Percentiles rank a stretch among this genome's conserved stretches.
Evolutionary conservation across 2,888 invertebrate genomes (phyloP).

Genomic region (Tromatobia lineatoria): DNA sequence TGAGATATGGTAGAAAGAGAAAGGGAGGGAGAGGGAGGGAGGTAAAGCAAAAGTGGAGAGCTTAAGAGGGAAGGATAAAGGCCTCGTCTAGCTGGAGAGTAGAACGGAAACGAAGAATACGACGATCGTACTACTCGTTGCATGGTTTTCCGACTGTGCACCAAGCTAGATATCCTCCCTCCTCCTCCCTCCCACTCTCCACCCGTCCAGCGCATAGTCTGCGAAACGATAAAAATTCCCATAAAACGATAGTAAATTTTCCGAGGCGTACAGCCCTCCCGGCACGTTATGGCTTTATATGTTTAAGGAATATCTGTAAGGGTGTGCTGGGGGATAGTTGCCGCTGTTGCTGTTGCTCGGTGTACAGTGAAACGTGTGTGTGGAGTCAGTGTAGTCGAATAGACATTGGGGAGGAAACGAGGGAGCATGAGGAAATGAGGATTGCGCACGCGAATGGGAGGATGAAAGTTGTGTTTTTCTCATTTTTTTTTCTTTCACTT

Average conservation of each 20-base stretch:
- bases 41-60: constrained; percentile 14
- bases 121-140: constrained; percentile 70
- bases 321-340: constrained; percentile 29
- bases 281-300: constrained; percentile 68
- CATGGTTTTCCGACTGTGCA: constrained; percentile 36
- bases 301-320: constrained; percentile 55
- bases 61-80: constrained; percentile 70
- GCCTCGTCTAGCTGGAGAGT: constrained; percentile 71
- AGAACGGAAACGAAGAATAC: constrained; percentile 78
- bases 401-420: constrained; percentile 43
- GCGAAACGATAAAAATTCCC: constrained; percentile 82
- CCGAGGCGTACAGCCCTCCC: constrained; percentile 61
- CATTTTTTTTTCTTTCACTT: background rate
- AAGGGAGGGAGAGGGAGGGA: background rate
- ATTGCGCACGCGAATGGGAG: constrained; percentile 53
- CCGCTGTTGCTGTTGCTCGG: constrained; percentile 21
- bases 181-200: constrained; percentile 9
- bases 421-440: constrained; percentile 44
- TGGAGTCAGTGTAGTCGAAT: constrained; percentile 3
- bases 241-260: constrained; percentile 81
- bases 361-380: background rate
- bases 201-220: constrained; percentile 77
- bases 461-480: constrained; percentile 28
- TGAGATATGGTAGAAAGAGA: constrained; percentile 4
- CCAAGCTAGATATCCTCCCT: constrained; percentile 40